Evolutionary conservation across 1,140 invertebrate species (phyloP).

Genomic region (Batillaria attramentaria): DNA sequence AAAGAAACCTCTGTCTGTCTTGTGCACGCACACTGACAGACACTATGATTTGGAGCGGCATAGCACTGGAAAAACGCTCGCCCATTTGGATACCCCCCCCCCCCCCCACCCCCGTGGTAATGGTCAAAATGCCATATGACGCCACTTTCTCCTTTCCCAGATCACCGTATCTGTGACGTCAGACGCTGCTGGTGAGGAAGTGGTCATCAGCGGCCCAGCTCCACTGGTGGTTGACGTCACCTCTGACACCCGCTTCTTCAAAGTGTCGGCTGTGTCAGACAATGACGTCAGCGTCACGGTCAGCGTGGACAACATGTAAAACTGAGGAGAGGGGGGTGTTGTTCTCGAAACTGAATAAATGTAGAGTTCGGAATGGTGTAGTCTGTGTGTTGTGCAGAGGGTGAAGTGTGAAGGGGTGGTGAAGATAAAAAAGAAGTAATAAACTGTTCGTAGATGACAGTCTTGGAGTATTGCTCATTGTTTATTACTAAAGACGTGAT

Average conservation of each 20-base stretch:
- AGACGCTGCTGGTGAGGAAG: neutral
- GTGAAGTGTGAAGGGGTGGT: too few relatives aligned
- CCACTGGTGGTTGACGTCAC: neutral
- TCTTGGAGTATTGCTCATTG: neutral
- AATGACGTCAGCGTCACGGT: neutral
- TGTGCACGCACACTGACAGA: too few relatives aligned
- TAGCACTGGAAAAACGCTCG: neutral
- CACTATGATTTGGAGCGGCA: neutral
- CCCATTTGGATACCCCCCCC: neutral
- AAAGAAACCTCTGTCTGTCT: constrained; percentile 10
- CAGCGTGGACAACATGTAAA: neutral
- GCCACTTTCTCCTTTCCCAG: neutral
- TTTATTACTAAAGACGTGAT: neutral
- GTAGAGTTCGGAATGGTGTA: neutral
- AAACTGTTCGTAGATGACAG: too few relatives aligned
- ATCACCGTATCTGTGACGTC: constrained; percentile 3
- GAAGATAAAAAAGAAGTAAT: too few relatives aligned
- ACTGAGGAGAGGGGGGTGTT: neutral
- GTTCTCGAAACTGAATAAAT: neutral
- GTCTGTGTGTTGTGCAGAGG: neutral
- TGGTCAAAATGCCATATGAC: neutral
- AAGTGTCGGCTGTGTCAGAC: neutral
- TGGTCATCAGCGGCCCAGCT: neutral
- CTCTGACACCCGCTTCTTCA: neutral
- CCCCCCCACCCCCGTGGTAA: neutral